Conservation (phyloP, 2,113 vertebrate species). For the Rhizomys pruinosus region DNA sequence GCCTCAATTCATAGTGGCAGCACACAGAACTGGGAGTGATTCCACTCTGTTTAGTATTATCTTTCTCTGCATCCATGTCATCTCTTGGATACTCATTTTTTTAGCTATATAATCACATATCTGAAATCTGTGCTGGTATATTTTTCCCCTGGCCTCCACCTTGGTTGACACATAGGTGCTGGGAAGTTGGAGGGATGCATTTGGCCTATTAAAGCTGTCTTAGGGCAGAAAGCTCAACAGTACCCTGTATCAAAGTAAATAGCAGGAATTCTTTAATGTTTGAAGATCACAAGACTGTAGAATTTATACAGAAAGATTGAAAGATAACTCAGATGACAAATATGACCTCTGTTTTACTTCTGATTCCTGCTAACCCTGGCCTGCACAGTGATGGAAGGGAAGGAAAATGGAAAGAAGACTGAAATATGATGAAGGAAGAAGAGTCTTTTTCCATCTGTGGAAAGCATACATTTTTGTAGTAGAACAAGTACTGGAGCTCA, state of each 20-base stretch:
- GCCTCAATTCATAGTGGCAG: too few species aligned
- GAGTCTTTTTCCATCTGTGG: not conserved
- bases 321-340: not conserved
- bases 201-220: not conserved
- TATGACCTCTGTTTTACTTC: not conserved
- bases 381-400: not conserved
- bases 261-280: not conserved
- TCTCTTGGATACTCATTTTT: not conserved
- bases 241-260: not conserved
- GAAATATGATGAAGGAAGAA: not conserved
- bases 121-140: not conserved
- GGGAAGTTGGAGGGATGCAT: not conserved
- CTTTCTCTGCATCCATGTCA: not conserved
- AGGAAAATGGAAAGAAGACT: not conserved
- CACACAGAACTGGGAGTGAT: not conserved
- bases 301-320: not conserved
- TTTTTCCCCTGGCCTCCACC: not conserved
- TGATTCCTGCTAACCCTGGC: rapidly evolving
- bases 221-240: not conserved
- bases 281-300: not conserved
- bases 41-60: not conserved
- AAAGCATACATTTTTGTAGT: not conserved
- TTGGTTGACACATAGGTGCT: not conserved
- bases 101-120: not conserved
- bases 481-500: not conserved